These are phyloP conservation scores for Alsophila aescularia DNA, from an alignment of 2,888 invertebrate genomes.

Conservation along the genomic window DNA sequence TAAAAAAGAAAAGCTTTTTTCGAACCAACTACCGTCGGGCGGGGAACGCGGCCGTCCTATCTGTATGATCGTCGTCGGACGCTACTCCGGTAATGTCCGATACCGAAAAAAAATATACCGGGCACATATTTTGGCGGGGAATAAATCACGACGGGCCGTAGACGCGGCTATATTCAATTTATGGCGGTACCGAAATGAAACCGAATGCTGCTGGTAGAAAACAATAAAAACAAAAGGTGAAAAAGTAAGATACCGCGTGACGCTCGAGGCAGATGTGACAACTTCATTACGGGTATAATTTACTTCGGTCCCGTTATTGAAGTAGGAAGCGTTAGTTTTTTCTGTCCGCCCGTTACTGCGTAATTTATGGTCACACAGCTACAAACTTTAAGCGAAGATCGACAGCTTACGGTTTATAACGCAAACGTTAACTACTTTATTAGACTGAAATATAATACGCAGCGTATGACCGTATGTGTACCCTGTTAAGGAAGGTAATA, in stretches of 20 bases:
- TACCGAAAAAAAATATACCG: constrained; percentile 69
- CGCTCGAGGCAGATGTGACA: constrained; percentile 74
- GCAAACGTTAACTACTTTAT: constrained; percentile 14
- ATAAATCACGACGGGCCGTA: constrained; percentile 76
- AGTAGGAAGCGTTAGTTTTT: constrained; percentile 77
- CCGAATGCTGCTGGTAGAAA: constrained; percentile 40
- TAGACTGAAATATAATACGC: background rate
- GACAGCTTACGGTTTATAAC: constrained; percentile 43
- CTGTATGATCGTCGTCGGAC: constrained; percentile 78
- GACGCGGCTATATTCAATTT: constrained; percentile 79
- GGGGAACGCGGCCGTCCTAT: constrained; percentile 76
- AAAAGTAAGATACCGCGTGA: constrained; percentile 49
- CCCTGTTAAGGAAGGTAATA: background rate
- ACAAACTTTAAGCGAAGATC: constrained; percentile 58
- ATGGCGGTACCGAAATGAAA: constrained; percentile 67
- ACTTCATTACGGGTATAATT: constrained; percentile 77
- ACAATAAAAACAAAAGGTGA: constrained; percentile 40
- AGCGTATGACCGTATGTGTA: background rate
- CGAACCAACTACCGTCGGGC: constrained; percentile 77
- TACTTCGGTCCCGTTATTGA: constrained; percentile 79
- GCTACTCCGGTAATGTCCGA: constrained; percentile 80
- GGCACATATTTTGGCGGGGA: constrained; percentile 82
- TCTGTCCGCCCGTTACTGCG: constrained; percentile 65
- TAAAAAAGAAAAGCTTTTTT: constrained; percentile 61
- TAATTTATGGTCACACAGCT: constrained; percentile 75